Base-by-base conservation (phyloP, 2,113 vertebrate species). In the Porphyrio hochstetteri region DNA sequence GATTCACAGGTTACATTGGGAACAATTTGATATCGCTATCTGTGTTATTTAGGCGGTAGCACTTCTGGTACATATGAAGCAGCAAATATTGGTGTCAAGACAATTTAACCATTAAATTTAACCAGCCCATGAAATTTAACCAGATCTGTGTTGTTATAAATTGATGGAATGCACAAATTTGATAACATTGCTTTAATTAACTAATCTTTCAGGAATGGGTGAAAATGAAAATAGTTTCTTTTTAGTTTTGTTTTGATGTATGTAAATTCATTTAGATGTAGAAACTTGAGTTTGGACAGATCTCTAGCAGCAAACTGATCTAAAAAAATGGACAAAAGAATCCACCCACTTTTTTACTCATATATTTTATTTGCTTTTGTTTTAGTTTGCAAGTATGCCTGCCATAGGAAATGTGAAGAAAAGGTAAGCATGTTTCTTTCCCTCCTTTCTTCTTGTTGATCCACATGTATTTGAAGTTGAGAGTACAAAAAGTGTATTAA, bases 341-440 rank as follows among this genome's bases (percentile, higher is more conserved):
- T 65, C 21, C 15, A 50, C n/a, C 9, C 8, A 15, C 13, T 83
- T 12, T 82, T 91, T 35, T 70, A 78, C 35, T 94, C 1, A 92
- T 10, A 0, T 38, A 3, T 91, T 69, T 88, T 81, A 67, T 76
- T 88, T 82, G n/a, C 24, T 96, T 97, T 82, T 86, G 27, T 97
- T 97, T 50, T 74, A 98, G 98, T 98, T 95, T 98, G 97, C 98
- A 98, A 96, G 83, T 97, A 96, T 96, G 96, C 92, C 84, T 98
- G 97, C 96, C 97, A 97, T 92, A 97, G 92, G 95, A 98, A 95
- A 97, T 98, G 97, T 95, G 97, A 98, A 96, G 95, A 97, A 92
- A 96, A 98, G 97, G 98, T 98, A 97, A 98, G 97, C 10, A 4
- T 50, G 10, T 61, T 74, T 82, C 56, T 78, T 91, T 42, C 15